Evolutionary conservation across 2,113 vertebrate genomes (phyloP).

Genomic region (Elgaria multicarinata): DNA sequence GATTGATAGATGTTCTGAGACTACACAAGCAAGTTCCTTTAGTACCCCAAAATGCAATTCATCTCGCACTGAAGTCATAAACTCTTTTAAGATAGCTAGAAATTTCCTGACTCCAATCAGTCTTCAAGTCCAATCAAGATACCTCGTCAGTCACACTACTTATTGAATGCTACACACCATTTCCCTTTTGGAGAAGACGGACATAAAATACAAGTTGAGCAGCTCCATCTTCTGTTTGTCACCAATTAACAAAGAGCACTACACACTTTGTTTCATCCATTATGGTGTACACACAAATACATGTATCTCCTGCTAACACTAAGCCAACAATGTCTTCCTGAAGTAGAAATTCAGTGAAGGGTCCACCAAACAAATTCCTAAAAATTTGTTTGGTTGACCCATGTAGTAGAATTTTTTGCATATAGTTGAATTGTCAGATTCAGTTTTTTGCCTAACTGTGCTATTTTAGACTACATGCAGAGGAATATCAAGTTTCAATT

Average conservation of each 20-base stretch:
- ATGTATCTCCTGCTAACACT: not conserved
- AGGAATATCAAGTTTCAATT: not conserved
- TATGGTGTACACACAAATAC: not conserved
- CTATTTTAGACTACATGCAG: not conserved
- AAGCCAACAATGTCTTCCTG: not conserved
- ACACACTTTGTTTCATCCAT: not conserved
- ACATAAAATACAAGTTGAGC: not conserved
- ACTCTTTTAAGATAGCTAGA: not conserved
- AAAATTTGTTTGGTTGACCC: not conserved
- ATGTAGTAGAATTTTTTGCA: not conserved
- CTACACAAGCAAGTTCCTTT: not conserved
- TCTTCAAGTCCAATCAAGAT: not conserved
- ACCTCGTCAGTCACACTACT: not conserved
- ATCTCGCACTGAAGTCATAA: not conserved
- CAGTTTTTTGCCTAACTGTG: not conserved
- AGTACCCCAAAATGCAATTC: not conserved
- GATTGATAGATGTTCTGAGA: not conserved
- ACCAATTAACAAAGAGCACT: not conserved
- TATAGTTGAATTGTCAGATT: too few relatives aligned
- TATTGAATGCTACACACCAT: not conserved
- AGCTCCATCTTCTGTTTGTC: not conserved
- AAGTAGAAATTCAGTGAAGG: not conserved
- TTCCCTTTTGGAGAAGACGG: not conserved
- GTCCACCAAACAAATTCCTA: not conserved
- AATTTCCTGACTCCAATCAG: not conserved